Base-by-base conservation (phyloP, 1,140 invertebrate species). In the Leptinotarsa undecemlineata region DNA sequence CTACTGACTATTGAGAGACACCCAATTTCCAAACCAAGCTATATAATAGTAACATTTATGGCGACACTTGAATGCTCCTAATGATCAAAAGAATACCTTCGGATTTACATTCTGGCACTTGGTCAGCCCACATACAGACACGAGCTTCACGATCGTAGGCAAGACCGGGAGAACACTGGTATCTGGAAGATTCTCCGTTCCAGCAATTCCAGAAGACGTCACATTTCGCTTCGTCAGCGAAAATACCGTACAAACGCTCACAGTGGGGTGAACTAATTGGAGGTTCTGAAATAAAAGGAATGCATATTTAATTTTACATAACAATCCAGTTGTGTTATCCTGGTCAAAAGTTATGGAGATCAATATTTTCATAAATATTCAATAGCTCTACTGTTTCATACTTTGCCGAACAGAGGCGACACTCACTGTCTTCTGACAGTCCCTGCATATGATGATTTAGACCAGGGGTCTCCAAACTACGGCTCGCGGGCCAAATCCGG, bases 181-280 rank as follows among this genome's bases (percentile, higher is more conserved):
- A 98, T 79, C 93, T 91, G 80, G 94, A 96, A 11, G 95, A 92
- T 85, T 97, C 95, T 57, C 96, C 96, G 86, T 96, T 96, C 95
- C 96, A 97, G 86, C 96, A 98, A 85, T 96, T 96, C 93, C 95
- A 97, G 92, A 97, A 98, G 2, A 94, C 93, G 85, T 96, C 93
- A 85, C 96, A 97, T 85, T 96, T 95, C 76, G 88, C 87, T 21
- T 93, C 92, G 84, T 97, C 95, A 72, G 95, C 85, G 90, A 97
- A 97, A 86, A 97, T 96, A 83, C 96, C 96, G 86, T 97, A 97
- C 63, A 97, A 87, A 67, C 95, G 89, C 15, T 93, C 82, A 82
- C 96, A 98, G 85, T 97, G 93, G 1, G 94, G 89, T 19, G 95
- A 94, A 51, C 91, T 88, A 81, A 97, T 93, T 81, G 96, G 90